Conservation (phyloP, 2,888 invertebrate genomes). For the Noctua fimbriata region DNA sequence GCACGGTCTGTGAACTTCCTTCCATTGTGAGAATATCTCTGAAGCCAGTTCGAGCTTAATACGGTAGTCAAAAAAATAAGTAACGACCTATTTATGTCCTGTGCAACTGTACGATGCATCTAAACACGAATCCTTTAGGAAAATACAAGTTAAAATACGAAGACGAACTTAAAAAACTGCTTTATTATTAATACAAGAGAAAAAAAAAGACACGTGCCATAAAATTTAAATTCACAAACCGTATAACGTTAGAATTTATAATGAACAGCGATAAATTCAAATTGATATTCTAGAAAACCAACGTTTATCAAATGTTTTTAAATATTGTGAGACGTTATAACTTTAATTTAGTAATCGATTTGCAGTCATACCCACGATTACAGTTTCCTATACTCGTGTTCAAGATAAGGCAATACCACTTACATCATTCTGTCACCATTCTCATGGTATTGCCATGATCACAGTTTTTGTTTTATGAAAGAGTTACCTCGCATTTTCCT, state of each 20-base stretch:
- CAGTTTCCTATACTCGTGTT: constrained; percentile 25
- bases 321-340: neutral
- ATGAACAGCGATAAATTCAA: constrained; percentile 1
- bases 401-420: constrained; percentile 17
- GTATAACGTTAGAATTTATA: constrained; percentile 14
- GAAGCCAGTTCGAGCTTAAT: constrained; percentile 66
- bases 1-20: constrained; percentile 89
- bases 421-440: constrained; percentile 42
- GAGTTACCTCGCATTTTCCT: neutral
- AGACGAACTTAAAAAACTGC: constrained; percentile 6
- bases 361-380: constrained; percentile 23
- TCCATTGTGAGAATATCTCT: constrained; percentile 85
- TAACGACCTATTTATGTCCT: constrained; percentile 61
- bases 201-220: constrained; percentile 9
- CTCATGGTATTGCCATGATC: constrained; percentile 19
- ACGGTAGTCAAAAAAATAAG: constrained; percentile 67
- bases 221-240: constrained; percentile 33
- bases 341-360: constrained; percentile 20
- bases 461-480: constrained; percentile 20
- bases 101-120: constrained; percentile 25
- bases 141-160: constrained; percentile 36
- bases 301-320: constrained; percentile 15
- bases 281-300: constrained; percentile 2
- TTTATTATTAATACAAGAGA: neutral
- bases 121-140: constrained; percentile 46